A percentile compares a stretch with the other conserved stretches of the same genome.
Evolutionary conservation across 2,888 invertebrate species (phyloP).

Genomic region (Sussaba pulchella): DNA sequence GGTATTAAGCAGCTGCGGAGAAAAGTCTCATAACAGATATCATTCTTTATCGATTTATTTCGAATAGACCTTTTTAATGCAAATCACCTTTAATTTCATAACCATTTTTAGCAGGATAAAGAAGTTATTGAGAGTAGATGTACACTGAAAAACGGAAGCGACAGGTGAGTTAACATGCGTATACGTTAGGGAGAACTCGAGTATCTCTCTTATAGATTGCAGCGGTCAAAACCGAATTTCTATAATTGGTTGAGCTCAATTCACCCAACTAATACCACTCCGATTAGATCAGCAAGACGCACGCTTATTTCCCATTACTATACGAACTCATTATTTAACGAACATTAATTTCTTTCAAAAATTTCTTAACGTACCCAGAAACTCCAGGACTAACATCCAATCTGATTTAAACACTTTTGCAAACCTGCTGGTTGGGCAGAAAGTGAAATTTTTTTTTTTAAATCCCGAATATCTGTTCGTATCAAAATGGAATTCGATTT

Average conservation of each 20-base stretch:
- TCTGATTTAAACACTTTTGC: too few species aligned
- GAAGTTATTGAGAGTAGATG: conserved; percentile 7
- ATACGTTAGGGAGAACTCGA: neutral
- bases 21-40: neutral
- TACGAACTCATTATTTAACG: too few species aligned
- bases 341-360: too few species aligned
- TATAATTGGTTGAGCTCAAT: neutral
- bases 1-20: too few species aligned
- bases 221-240: conserved; percentile 31
- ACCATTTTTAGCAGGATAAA: neutral
- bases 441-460: too few species aligned
- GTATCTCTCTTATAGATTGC: neutral
- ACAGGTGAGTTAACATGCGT: neutral
- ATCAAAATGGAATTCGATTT: conserved; percentile 39
- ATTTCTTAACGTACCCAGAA: too few species aligned
- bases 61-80: neutral
- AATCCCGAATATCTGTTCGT: too few species aligned
- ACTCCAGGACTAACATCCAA: too few species aligned
- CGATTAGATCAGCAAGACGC: too few species aligned
- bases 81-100: neutral
- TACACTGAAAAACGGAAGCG: neutral
- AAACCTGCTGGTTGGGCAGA: too few species aligned
- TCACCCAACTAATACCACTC: neutral
- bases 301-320: too few species aligned
- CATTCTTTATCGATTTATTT: neutral